These are phyloP conservation scores for Rattus norvegicus DNA, from an alignment of 2,113 vertebrate genomes.

Conservation along the genomic window DNA sequence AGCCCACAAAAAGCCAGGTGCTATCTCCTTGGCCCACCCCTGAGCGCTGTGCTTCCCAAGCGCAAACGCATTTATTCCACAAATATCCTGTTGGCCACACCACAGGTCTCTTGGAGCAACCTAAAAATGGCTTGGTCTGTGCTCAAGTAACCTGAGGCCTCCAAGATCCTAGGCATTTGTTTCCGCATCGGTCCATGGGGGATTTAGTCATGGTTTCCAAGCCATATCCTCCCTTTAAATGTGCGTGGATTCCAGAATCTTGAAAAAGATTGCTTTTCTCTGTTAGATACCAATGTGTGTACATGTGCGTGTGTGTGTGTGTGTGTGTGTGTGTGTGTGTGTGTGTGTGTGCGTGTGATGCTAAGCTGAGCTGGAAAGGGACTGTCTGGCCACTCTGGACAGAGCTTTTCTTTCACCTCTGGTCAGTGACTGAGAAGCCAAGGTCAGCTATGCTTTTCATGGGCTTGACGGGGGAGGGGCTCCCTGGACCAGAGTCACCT, in stretches of 20 bases:
- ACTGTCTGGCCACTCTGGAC: background rate
- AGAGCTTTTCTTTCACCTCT: background rate
- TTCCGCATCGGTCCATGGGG: background rate
- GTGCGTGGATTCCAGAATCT: background rate
- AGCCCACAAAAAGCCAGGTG: background rate
- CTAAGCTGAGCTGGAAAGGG: conserved; percentile 1
- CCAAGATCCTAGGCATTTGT: background rate
- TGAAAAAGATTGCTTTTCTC: conserved; percentile 17
- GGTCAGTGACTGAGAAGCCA: background rate
- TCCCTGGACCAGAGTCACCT: background rate
- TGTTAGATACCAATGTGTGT: background rate
- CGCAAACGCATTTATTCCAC: background rate
- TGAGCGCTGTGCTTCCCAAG: background rate
- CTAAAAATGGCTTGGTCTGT: background rate
- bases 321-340: background rate
- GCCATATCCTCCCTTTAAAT: background rate
- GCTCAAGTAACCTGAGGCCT: background rate
- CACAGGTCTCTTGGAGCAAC: background rate
- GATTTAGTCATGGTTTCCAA: conserved; percentile 16
- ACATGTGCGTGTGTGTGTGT: background rate
- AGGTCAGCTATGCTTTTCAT: background rate
- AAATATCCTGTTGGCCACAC: background rate
- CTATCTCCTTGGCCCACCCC: background rate
- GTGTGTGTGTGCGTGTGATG: background rate
- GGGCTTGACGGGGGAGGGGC: background rate